Conservation (phyloP, 2,797 vertebrate species). For the Chromis chromis region DNA sequence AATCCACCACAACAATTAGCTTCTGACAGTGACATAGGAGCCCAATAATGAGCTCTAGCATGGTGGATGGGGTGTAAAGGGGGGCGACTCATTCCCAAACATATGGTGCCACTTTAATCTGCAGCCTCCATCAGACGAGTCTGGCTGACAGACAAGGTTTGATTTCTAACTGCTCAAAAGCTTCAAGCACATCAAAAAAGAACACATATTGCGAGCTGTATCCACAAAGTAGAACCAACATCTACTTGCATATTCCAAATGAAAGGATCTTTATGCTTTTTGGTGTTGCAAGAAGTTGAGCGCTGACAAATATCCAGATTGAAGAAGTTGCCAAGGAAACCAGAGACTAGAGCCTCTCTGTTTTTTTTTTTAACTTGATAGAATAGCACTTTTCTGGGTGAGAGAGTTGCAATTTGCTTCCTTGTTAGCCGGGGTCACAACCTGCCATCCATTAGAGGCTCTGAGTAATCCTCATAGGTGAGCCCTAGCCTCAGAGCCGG, state of each 20-base stretch:
- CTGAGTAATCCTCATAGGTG: constrained; percentile 68
- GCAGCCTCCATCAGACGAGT: constrained; percentile 47
- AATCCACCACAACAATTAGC: constrained; percentile 62
- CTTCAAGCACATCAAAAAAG: constrained; percentile 4
- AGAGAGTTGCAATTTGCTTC: constrained; percentile 45
- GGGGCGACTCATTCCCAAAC: constrained; percentile 29
- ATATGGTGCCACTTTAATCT: constrained; percentile 75
- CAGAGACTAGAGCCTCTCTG: constrained; percentile 35
- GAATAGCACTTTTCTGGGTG: constrained; percentile 45
- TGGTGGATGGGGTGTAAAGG: constrained; percentile 11
- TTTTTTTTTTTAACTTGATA: constrained; percentile 2
- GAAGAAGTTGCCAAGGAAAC: constrained; percentile 75
- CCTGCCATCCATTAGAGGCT: constrained; percentile 61
- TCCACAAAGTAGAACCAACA: constrained; percentile 1
- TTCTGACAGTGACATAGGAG: constrained; percentile 66
- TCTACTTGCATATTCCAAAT: background rate
- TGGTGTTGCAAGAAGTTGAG: constrained; percentile 14
- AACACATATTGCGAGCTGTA: no score
- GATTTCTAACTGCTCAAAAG: constrained; percentile 36
- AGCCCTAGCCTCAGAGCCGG: constrained; percentile 39
- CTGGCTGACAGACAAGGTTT: constrained; percentile 37
- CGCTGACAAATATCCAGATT: constrained; percentile 20
- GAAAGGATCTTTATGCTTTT: constrained; percentile 10
- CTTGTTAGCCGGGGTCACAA: constrained; percentile 43
- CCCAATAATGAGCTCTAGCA: constrained; percentile 55